Conservation (phyloP, 2,113 vertebrate genomes). For the Calyptommatus sinebrachiatus region DNA sequence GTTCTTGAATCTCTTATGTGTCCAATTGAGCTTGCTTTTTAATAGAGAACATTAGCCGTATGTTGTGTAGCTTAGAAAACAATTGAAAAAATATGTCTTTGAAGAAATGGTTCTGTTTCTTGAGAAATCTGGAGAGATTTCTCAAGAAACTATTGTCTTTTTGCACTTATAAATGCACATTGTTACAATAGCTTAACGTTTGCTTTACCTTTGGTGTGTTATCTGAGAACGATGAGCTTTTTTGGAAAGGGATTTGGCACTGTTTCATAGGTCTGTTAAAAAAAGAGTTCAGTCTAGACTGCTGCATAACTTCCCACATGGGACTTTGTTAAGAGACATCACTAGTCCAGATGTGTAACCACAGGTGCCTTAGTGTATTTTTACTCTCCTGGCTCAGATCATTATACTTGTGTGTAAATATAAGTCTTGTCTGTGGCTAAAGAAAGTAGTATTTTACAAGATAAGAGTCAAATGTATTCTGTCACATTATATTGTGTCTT, state of each 20-base stretch:
- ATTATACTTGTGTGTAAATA: too few relatives aligned
- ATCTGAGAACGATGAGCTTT: neutral
- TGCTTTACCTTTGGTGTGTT: neutral
- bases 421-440: too few relatives aligned
- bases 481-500: too few relatives aligned
- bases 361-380: too few relatives aligned
- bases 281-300: neutral
- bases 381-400: too few relatives aligned
- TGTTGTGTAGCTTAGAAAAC: neutral
- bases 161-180: too few relatives aligned
- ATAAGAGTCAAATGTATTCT: too few relatives aligned
- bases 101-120: too few relatives aligned
- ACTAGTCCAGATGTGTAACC: neutral
- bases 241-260: neutral
- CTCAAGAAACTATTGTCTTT: too few relatives aligned
- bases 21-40: neutral
- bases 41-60: neutral
- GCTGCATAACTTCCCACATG: neutral
- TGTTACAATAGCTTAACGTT: neutral
- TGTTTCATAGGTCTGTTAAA: neutral
- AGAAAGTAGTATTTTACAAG: too few relatives aligned
- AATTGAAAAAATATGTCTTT: neutral
- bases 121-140: too few relatives aligned
- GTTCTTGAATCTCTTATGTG: neutral
- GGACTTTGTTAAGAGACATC: neutral